Evolutionary conservation across 2,113 vertebrate genomes (phyloP).

Genomic region (Elephantulus edwardii): DNA sequence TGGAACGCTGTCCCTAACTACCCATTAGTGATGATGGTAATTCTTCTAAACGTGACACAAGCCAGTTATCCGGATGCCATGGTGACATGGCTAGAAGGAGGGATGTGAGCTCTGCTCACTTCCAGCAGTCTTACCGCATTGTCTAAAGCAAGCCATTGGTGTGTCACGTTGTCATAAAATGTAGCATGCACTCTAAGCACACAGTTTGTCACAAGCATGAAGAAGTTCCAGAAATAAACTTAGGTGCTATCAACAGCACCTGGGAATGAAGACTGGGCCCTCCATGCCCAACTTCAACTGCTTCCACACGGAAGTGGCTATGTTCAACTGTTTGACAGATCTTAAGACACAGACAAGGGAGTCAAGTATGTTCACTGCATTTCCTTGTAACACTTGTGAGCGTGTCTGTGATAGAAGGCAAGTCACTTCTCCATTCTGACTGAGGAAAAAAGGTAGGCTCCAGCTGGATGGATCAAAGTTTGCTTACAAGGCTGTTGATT

Average conservation of each 20-base stretch:
- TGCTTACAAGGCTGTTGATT: not conserved
- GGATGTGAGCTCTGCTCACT: not conserved
- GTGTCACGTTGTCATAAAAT: not conserved
- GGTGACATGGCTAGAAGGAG: not conserved
- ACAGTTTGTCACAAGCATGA: not conserved
- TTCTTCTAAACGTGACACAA: constrained; percentile 18
- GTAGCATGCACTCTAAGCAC: not conserved
- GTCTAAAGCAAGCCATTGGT: not conserved
- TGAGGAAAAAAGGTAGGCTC: not conserved
- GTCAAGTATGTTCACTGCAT: not conserved
- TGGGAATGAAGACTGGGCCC: not conserved
- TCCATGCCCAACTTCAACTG: not conserved
- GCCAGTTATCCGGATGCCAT: constrained; percentile 10
- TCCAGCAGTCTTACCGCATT: not conserved
- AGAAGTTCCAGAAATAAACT: not conserved
- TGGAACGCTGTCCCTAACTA: constrained; percentile 57
- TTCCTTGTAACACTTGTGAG: not conserved
- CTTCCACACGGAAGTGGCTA: not conserved
- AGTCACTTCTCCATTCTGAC: not conserved
- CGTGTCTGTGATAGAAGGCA: not conserved
- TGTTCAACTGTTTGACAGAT: not conserved
- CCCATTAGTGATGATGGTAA: constrained; percentile 53
- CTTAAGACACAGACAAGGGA: not conserved
- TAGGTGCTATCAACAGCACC: constrained; percentile 2
- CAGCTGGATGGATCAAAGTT: not conserved